Evolutionary conservation across 2,113 vertebrate genomes (phyloP).

Genomic region (Chamaetylas fuelleborni): DNA sequence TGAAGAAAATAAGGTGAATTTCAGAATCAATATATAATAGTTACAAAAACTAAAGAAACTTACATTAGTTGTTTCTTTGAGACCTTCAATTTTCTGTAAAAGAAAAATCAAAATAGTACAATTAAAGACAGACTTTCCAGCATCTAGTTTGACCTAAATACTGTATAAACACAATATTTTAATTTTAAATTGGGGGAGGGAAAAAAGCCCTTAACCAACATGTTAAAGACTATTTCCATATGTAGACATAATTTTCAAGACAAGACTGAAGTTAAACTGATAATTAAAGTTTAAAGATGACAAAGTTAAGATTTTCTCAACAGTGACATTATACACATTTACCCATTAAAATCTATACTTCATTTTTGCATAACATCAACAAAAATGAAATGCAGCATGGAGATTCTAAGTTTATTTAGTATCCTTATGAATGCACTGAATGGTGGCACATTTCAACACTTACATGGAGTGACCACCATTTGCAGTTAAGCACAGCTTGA

Average conservation of each 20-base stretch:
- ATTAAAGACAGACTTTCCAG: not conserved
- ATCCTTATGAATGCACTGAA: not conserved
- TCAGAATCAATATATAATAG: not conserved
- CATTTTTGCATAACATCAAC: not conserved
- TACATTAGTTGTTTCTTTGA: conserved; percentile 98
- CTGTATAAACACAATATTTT: not conserved
- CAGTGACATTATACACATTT: not conserved
- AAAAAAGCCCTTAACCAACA: not conserved
- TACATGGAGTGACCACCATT: not conserved
- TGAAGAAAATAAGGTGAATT: not conserved
- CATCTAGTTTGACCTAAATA: not conserved
- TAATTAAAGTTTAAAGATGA: not conserved
- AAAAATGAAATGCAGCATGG: not conserved
- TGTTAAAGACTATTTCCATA: not conserved
- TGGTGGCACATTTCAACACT: not conserved
- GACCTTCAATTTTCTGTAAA: conserved; percentile 92
- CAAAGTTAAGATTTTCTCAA: not conserved
- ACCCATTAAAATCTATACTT: not conserved
- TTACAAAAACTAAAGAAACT: conserved; percentile 64
- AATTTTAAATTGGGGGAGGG: not conserved
- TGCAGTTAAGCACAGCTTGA: not conserved
- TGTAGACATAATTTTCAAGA: not conserved
- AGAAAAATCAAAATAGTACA: not conserved
- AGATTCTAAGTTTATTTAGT: not conserved
- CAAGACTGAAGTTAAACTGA: not conserved